Conservation (phyloP, 2,888 invertebrate species). For the Artemia sp. region DNA sequence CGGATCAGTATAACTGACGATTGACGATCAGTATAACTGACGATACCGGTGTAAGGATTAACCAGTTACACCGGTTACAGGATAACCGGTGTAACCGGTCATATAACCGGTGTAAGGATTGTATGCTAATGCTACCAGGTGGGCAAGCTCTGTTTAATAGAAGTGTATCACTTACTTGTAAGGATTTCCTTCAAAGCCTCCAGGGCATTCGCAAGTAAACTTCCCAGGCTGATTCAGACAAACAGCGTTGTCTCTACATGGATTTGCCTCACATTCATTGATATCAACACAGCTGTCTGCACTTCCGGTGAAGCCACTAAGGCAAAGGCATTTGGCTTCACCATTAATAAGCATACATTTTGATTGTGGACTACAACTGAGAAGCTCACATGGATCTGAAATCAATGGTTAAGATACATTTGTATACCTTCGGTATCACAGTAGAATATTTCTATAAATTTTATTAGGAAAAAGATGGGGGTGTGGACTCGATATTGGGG, state of each 20-base stretch:
- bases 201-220: conserved; percentile 72
- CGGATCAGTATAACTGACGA: too few species aligned
- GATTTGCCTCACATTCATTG: conserved; percentile 64
- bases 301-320: conserved; percentile 57
- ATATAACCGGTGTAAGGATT: too few species aligned
- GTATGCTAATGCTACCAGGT: too few species aligned
- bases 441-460: conserved; percentile 7
- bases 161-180: conserved; percentile 18
- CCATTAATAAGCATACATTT: conserved; percentile 71
- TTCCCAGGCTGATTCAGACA: conserved; percentile 74
- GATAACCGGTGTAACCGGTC: too few species aligned
- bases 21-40: too few species aligned
- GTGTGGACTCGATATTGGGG: not conserved
- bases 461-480: not conserved
- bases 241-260: conserved; percentile 65
- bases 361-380: conserved; percentile 67
- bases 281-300: conserved; percentile 64
- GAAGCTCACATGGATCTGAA: conserved; percentile 72
- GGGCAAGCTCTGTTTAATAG: too few species aligned
- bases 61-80: too few species aligned
- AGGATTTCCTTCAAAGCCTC: conserved; percentile 35
- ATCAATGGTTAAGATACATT: conserved; percentile 24
- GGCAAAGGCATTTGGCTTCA: conserved; percentile 65
- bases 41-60: too few species aligned
- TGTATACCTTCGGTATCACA: not conserved